Evolutionary conservation across 2,888 invertebrate genomes (phyloP).

Genomic region (Thecophora atra): DNA sequence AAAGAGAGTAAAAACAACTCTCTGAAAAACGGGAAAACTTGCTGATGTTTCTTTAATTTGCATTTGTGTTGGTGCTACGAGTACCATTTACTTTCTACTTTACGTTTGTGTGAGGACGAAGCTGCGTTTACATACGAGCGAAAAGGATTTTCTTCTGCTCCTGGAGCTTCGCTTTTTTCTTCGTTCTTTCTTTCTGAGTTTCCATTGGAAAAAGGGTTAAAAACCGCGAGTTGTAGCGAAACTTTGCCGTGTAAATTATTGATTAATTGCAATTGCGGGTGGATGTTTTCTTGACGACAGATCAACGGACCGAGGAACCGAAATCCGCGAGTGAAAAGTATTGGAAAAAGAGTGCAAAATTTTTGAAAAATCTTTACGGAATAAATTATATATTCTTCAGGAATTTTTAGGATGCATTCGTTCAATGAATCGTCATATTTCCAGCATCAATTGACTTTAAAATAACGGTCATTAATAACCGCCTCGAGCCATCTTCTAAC

Average conservation of each 20-base stretch:
- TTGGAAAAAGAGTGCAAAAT: too few relatives aligned
- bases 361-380: too few relatives aligned
- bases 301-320: too few relatives aligned
- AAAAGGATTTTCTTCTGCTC: not conserved
- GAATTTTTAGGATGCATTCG: too few relatives aligned
- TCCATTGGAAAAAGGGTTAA: slow-evolving; percentile 38
- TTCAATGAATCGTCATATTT: too few relatives aligned
- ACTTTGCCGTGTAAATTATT: slow-evolving; percentile 41
- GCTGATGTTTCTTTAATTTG: not conserved
- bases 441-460: too few relatives aligned
- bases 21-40: too few relatives aligned
- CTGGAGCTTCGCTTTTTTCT: slow-evolving; percentile 6
- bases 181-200: not conserved
- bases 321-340: too few relatives aligned
- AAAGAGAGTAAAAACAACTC: not conserved
- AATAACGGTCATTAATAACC: too few relatives aligned
- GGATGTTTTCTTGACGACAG: not conserved
- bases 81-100: not conserved
- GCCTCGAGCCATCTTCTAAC: too few relatives aligned
- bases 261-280: slow-evolving; percentile 40
- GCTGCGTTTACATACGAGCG: slow-evolving; percentile 1
- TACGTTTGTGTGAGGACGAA: slow-evolving; percentile 4
- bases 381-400: too few relatives aligned
- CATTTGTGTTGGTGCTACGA: not conserved
- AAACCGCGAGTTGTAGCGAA: slow-evolving; percentile 31